Conservation (phyloP, 2,888 invertebrate species). For the Sphaerophoria rueppellii region DNA sequence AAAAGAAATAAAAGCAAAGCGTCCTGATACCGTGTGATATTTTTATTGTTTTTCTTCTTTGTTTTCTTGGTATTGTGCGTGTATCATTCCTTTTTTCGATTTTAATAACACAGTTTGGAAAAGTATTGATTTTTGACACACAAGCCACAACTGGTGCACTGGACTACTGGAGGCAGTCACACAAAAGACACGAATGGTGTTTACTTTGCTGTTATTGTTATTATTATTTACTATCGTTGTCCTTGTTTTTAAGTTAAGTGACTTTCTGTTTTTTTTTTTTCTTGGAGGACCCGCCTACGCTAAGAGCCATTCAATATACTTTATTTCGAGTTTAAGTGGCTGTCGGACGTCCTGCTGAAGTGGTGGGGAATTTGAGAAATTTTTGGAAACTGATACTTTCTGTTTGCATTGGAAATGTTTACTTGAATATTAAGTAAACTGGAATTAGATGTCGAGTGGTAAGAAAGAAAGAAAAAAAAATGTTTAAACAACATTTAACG, state of each 20-base stretch:
- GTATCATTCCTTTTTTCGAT: slow-evolving; percentile 15
- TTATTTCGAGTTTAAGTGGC: slow-evolving; percentile 59
- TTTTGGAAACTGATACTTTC: slow-evolving; percentile 42
- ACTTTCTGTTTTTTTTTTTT: slow-evolving; percentile 33
- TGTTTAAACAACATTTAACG: not conserved
- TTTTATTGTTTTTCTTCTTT: slow-evolving; percentile 59
- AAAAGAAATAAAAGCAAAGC: slow-evolving; percentile 29
- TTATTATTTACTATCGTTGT: slow-evolving; percentile 5
- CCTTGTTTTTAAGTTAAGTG: slow-evolving; percentile 45
- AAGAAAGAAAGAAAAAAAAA: not conserved
- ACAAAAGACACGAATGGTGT: slow-evolving; percentile 41
- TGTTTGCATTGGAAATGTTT: slow-evolving; percentile 59
- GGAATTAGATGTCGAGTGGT: slow-evolving; percentile 57
- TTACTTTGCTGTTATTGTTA: slow-evolving; percentile 28
- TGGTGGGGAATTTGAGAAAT: slow-evolving; percentile 1
- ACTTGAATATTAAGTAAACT: slow-evolving; percentile 50
- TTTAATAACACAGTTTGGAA: slow-evolving; percentile 57
- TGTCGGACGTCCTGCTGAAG: slow-evolving; percentile 17
- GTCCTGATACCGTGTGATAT: slow-evolving; percentile 54
- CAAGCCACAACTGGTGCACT: not conserved
- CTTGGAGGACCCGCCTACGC: slow-evolving; percentile 51
- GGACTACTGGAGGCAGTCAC: slow-evolving; percentile 21
- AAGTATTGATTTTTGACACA: slow-evolving; percentile 65
- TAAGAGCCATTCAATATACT: slow-evolving; percentile 44
- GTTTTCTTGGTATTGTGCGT: not conserved